Base-by-base conservation (phyloP, 2,113 vertebrate species). In the Passer montanus region DNA sequence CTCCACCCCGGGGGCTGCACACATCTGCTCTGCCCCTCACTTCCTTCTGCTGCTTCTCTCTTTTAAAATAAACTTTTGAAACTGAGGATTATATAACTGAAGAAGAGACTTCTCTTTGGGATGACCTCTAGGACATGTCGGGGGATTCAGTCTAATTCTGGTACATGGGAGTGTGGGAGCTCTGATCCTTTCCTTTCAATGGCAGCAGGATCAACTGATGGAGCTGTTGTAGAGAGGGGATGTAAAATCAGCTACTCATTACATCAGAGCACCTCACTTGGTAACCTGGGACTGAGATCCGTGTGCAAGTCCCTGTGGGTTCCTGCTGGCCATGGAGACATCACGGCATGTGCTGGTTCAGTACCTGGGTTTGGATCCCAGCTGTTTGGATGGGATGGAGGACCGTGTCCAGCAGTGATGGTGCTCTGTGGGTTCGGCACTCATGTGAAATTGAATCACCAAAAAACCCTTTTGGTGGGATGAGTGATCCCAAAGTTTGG, bases 321-420 rank as follows among this genome's bases (percentile, higher is more conserved):
- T 96, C 79, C 77, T 73, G 30, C 80, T 52, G 86, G 84, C 75
- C 52, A 21, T 6, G 33, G 41, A 67, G 76, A 74, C 27, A 20
- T 69, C 43, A 11, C 41, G 31, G 62, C 84, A 26, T 18, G 9
- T 43, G 63, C 64, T 6, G 3, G 74, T 64, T 59, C 94, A 30
- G 20, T 13, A 3, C 24, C 31, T 10, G 19, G 4, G 6, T 33
- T 49, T 60, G 9, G 52, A 15, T 50, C 46, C 33, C 35, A 12
- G 24, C 1, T 41, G 22, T 35, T 33, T 24, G 83, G 60, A 9
- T 27, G 27, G 59, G 60, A 10, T 27, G 27, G 59, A 64, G 60
- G 5, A 24, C 13, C 0, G 3, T 19, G 13, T 21, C 23, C 5
- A 22, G 73, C 60, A 64, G 50, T 8, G 23, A 11, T 0, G 1